phyloP scores from a whole-genome alignment of 2,888 invertebrate genomes.

The Tortricodes alternella region DNA sequence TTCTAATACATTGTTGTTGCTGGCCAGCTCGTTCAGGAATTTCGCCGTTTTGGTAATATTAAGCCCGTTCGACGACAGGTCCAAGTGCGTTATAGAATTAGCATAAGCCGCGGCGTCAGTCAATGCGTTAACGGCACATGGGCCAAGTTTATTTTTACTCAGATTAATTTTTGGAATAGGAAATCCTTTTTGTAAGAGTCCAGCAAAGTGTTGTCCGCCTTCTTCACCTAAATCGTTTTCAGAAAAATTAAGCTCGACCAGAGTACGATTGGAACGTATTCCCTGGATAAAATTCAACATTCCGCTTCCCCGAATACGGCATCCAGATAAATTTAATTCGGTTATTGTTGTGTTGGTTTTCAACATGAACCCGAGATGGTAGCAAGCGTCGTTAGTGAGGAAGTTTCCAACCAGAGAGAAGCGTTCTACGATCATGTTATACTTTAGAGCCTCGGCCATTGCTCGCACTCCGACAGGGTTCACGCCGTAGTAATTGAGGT shows the following conservation, averaged over 20 bases:
- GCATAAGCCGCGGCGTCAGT: conserved; percentile 42
- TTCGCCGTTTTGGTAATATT: conserved; percentile 38
- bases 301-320: conserved; percentile 51
- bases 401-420: conserved; percentile 51
- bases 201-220: conserved; percentile 44
- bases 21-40: conserved; percentile 43
- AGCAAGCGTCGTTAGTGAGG: conserved; percentile 51
- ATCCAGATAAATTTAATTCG: conserved; percentile 49
- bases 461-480: conserved; percentile 44
- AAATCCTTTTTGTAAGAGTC: conserved; percentile 39
- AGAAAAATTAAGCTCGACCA: conserved; percentile 42
- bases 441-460: conserved; percentile 49
- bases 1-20: conserved; percentile 39
- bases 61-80: conserved; percentile 52
- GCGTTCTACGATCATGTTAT: conserved; percentile 44
- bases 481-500: conserved; percentile 50
- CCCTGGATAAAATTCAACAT: conserved; percentile 39
- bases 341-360: conserved; percentile 41
- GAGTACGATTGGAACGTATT: conserved; percentile 40
- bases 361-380: conserved; percentile 52
- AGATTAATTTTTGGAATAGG: conserved; percentile 40
- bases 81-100: conserved; percentile 46
- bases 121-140: conserved; percentile 40
- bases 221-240: conserved; percentile 48
- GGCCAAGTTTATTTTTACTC: conserved; percentile 47